Percentiles rank a stretch among this genome's conserved stretches.
These are phyloP conservation scores for Perizoma flavofasciatum DNA, from an alignment of 2,888 invertebrate species.

Conservation along the genomic window DNA sequence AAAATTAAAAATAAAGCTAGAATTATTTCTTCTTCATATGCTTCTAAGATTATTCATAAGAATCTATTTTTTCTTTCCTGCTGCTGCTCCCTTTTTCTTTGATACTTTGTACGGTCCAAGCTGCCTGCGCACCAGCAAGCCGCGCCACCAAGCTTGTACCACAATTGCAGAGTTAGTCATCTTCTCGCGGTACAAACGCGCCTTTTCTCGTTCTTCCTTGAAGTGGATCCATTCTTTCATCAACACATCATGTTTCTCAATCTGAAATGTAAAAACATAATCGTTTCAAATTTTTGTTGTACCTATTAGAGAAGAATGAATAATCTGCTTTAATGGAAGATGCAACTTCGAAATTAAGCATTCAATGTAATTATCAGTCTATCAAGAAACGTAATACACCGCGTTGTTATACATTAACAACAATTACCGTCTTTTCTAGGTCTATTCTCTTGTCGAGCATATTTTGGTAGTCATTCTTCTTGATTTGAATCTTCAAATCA, in stretches of 20 bases:
- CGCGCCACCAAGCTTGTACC: slow-evolving; percentile 79
- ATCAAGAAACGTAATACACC: neutral
- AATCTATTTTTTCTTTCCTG: slow-evolving; percentile 17
- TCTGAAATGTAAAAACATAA: slow-evolving; percentile 43
- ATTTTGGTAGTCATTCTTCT: slow-evolving; percentile 62
- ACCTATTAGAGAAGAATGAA: too few relatives aligned
- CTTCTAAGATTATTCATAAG: neutral
- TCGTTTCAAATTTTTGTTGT: too few relatives aligned
- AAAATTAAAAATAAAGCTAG: slow-evolving; percentile 9
- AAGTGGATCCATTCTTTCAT: slow-evolving; percentile 66
- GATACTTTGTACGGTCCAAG: slow-evolving; percentile 63
- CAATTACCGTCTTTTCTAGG: slow-evolving; percentile 44
- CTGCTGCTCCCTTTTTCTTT: slow-evolving; percentile 46
- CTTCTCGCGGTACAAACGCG: slow-evolving; percentile 53
- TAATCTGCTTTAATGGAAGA: too few relatives aligned
- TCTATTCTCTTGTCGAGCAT: slow-evolving; percentile 42
- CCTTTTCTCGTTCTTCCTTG: slow-evolving; percentile 64
- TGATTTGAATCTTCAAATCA: slow-evolving; percentile 67
- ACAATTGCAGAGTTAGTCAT: slow-evolving; percentile 65
- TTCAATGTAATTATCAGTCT: too few relatives aligned
- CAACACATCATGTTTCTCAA: slow-evolving; percentile 53
- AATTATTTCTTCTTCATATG: slow-evolving; percentile 1
- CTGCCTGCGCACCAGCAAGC: slow-evolving; percentile 65
- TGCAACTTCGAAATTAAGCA: too few relatives aligned
- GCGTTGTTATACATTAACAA: slow-evolving; percentile 2